Evolutionary conservation across 2,888 invertebrate species (phyloP), one percentile per base, ranked within the genome.

Genomic region (Pecten maximus): DNA sequence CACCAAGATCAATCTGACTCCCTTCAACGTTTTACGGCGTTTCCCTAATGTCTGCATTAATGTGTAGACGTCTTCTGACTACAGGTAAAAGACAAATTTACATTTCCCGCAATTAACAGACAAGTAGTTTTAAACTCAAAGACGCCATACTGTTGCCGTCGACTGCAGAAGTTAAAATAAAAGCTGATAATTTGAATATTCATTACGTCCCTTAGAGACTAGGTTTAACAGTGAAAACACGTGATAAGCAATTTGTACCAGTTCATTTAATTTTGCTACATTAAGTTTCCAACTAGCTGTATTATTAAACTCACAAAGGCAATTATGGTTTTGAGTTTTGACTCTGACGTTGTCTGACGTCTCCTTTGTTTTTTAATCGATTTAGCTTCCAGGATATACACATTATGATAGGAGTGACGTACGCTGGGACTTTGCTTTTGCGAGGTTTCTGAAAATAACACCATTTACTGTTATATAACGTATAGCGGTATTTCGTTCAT

Each of bases 21-120:
- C 74, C 74, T 74, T 74, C 35, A 35, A 35, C 74, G 35, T 74
- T 74, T 74, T 74, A 74, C 35, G 74, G 15, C 35, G 74, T 74
- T 74, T 74, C 74, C 74, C 35, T 10, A 74, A 74, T 74, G 74
- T 74, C 74, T 74, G 74, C 35, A 74, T 74, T 74, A 74, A 74
- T 74, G 74, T 74, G 74, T 74, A 74, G 28, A 74, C 74, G 74
- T 74, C 74, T 74, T 74, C 1, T 1, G 74, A 28, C 74, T 74
- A 74, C 74, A 74, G 74, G 74, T 74, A 74, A 74, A 74, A 74
- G 74, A 74, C 74, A 74, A 74, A 74, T 74, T 74, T 74, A 74
- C 74, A 74, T 74, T 74, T 74, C 35, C 74, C 35, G 74, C 74
- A 74, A 74, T 74, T 74, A 74, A 74, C 74, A 35, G 35, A 23